Percentiles rank a stretch among this genome's conserved stretches.
phyloP scores from a whole-genome alignment of 2,888 invertebrate species.

The Bellardia bayeri region DNA sequence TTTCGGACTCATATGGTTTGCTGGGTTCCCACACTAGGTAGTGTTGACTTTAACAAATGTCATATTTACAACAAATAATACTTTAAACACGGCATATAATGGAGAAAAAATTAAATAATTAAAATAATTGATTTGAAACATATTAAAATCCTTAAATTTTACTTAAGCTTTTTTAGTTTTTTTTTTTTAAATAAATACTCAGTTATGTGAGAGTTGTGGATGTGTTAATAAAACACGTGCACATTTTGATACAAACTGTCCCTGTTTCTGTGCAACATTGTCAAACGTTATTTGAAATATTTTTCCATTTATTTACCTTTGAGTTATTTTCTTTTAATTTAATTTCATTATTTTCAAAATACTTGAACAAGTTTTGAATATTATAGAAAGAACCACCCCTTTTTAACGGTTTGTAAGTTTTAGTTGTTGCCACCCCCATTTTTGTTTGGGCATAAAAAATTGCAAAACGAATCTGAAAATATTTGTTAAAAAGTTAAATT shows the following conservation, averaged over 20 bases:
- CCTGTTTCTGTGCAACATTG: neutral
- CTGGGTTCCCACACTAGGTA: no score
- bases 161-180: neutral
- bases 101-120: no score
- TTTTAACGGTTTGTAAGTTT: neutral
- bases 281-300: constrained; percentile 27
- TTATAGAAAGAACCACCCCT: constrained; percentile 26
- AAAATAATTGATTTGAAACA: no score
- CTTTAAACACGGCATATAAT: neutral
- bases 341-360: constrained; percentile 41
- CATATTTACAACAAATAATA: neutral
- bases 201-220: neutral
- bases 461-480: constrained; percentile 39
- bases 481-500: constrained; percentile 41
- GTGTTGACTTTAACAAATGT: neutral
- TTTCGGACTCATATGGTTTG: no score
- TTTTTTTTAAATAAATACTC: neutral
- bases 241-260: neutral
- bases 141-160: no score
- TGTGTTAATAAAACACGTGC: constrained; percentile 21
- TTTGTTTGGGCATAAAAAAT: neutral
- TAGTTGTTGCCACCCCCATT: constrained; percentile 20
- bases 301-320: constrained; percentile 49
- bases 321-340: constrained; percentile 66
- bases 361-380: constrained; percentile 24